These are phyloP conservation scores for Gila robusta DNA, from an alignment of 2,797 vertebrate species.

Conservation along the genomic window DNA sequence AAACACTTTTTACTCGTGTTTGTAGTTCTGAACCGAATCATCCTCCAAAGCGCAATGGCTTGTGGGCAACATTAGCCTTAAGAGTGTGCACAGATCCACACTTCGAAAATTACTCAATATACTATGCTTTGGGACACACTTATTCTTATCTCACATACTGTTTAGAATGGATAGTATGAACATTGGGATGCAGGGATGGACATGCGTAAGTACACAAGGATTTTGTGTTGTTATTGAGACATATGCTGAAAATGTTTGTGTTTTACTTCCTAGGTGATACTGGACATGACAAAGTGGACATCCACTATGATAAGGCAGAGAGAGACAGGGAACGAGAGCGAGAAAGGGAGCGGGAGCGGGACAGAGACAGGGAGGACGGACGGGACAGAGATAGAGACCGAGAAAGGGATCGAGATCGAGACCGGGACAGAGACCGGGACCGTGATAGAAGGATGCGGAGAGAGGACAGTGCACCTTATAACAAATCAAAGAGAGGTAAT, in stretches of 20 bases:
- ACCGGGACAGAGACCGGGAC: constrained; percentile 74
- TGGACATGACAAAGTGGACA: constrained; percentile 79
- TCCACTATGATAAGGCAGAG: constrained; percentile 81
- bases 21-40: too few relatives aligned
- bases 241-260: neutral
- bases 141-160: too few relatives aligned
- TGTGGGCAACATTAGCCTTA: too few relatives aligned
- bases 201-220: neutral
- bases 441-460: constrained; percentile 81
- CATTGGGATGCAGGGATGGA: neutral
- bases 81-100: too few relatives aligned
- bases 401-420: constrained; percentile 78
- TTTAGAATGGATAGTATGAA: too few relatives aligned
- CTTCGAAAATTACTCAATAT: too few relatives aligned
- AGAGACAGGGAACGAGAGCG: constrained; percentile 74
- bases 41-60: too few relatives aligned
- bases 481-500: constrained; percentile 86
- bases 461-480: constrained; percentile 85
- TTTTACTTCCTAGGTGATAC: constrained; percentile 68
- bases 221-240: neutral
- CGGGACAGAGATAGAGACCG: constrained; percentile 71
- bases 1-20: too few relatives aligned
- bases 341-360: constrained; percentile 68
- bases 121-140: too few relatives aligned
- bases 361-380: constrained; percentile 79